These are phyloP conservation scores for Cheilosia urbana DNA, from an alignment of 2,888 invertebrate species.

Conservation along the genomic window DNA sequence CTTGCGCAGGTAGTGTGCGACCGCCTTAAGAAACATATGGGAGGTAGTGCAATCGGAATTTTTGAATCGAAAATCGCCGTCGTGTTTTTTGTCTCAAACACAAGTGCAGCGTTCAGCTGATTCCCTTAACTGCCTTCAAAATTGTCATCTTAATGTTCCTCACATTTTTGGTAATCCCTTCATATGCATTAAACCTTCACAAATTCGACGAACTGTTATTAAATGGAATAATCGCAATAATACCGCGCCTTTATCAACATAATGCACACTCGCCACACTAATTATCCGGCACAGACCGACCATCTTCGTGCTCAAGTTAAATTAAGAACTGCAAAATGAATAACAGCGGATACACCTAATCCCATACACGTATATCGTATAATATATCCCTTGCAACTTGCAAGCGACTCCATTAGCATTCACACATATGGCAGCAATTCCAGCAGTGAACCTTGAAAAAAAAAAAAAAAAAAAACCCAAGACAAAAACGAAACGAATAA, in stretches of 20 bases:
- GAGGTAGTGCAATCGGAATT: too few relatives aligned
- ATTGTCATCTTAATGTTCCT: too few relatives aligned
- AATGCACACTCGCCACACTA: neutral
- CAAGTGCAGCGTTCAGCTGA: too few relatives aligned
- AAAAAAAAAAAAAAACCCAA: neutral
- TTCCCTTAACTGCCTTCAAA: too few relatives aligned
- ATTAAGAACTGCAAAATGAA: slow-evolving; percentile 27
- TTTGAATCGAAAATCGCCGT: too few relatives aligned
- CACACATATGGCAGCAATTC: slow-evolving; percentile 45
- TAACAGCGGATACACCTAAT: slow-evolving; percentile 60
- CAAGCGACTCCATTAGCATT: slow-evolving; percentile 33
- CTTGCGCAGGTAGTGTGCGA: too few relatives aligned
- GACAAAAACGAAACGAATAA: slow-evolving; percentile 10
- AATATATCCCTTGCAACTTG: slow-evolving; percentile 21
- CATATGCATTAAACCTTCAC: neutral
- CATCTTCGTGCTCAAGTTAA: slow-evolving; percentile 19
- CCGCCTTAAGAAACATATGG: too few relatives aligned
- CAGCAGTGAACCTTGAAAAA: slow-evolving; percentile 31
- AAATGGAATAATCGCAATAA: neutral
- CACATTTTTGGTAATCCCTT: too few relatives aligned
- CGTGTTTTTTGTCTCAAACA: too few relatives aligned
- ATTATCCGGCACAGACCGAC: neutral
- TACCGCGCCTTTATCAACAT: neutral
- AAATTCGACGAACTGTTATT: neutral
- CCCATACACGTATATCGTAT: slow-evolving; percentile 7